phyloP scores from a whole-genome alignment of 2,888 invertebrate genomes.

The Chorisops tibialis region DNA sequence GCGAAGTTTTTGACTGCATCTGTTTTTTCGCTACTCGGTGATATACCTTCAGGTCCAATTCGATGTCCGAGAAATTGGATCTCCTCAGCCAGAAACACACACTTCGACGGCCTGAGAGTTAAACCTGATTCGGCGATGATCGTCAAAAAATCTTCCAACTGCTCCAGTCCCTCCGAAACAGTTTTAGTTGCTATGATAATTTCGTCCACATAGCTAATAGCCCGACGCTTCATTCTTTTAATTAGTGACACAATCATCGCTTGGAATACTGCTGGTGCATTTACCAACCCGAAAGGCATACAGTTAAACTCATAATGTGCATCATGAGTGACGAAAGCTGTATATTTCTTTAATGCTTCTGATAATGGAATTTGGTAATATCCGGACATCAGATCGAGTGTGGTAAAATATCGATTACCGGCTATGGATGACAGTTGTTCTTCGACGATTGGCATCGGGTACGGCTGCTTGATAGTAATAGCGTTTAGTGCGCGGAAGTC shows the following conservation, averaged over 20 bases:
- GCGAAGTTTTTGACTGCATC: slow-evolving; percentile 37
- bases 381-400: slow-evolving; percentile 6
- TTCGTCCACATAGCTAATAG: slow-evolving; percentile 11
- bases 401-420: neutral
- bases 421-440: slow-evolving; percentile 30
- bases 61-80: slow-evolving; percentile 35
- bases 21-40: slow-evolving; percentile 36
- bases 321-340: slow-evolving; percentile 37
- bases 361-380: slow-evolving; percentile 14
- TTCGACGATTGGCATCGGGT: slow-evolving; percentile 35
- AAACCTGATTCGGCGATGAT: slow-evolving; percentile 23
- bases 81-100: slow-evolving; percentile 34
- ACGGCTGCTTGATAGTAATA: slow-evolving; percentile 35
- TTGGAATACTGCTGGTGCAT: slow-evolving; percentile 38
- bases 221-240: neutral
- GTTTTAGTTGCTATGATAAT: slow-evolving; percentile 28
- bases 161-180: slow-evolving; percentile 33
- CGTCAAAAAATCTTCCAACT: slow-evolving; percentile 33
- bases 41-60: slow-evolving; percentile 37
- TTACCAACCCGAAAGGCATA: slow-evolving; percentile 38
- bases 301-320: slow-evolving; percentile 38
- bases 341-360: slow-evolving; percentile 25
- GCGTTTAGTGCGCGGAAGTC: slow-evolving; percentile 39
- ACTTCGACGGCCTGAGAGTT: slow-evolving; percentile 31
- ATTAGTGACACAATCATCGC: neutral